Evolutionary conservation across 2,797 vertebrate genomes (phyloP), one percentile per base, ranked within the genome.

Genomic region (Mormyrus proboscirostris): DNA sequence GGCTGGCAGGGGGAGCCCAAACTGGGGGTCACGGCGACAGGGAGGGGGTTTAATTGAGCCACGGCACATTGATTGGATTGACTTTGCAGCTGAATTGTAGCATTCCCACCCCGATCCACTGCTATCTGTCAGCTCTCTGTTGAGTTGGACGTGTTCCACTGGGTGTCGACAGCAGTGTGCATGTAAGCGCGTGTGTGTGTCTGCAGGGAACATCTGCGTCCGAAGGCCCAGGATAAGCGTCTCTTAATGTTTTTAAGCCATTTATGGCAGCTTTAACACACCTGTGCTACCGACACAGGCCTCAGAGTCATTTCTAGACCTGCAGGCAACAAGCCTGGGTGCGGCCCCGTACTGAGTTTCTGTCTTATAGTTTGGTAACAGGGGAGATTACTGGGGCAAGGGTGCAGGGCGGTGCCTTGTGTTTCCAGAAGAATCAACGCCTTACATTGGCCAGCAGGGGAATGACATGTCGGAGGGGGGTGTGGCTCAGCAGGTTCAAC

Each of bases 321-420:
- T 44, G 73, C 33, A 44, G 38, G 19, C 2, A 79, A 29, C 16
- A 44, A n/a, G 38, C 16, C 33, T 79, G 73, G 38, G 38, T 79
- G 38, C 0, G 57, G 57, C 22, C 57, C 57, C 57, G 22, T 62
- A 8, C 73, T 44, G 73, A 2, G 8, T 38, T 73, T 73, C 65
- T 73, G 69, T 76, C 33, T 41, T 41, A 41, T 19, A 44, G 51
- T 44, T 38, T 14, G 41, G 49, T 76, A 86, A 73, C 89, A 89
- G 22, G 51, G 89, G 88, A 90, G 86, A 90, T 88, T 88, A 89
- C 25, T 29, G 55, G n/a, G 79, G 69, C 1, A 1, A 65, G 59
- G 25, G 38, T 62, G 7, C 8, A 38, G 14, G 69, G 69, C 1
- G 12, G 69, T 33, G 33, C 33, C 73, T 79, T 79, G 38, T 29